phyloP scores from a whole-genome alignment of 2,113 vertebrate genomes.

The Sphyrna mokarran region DNA sequence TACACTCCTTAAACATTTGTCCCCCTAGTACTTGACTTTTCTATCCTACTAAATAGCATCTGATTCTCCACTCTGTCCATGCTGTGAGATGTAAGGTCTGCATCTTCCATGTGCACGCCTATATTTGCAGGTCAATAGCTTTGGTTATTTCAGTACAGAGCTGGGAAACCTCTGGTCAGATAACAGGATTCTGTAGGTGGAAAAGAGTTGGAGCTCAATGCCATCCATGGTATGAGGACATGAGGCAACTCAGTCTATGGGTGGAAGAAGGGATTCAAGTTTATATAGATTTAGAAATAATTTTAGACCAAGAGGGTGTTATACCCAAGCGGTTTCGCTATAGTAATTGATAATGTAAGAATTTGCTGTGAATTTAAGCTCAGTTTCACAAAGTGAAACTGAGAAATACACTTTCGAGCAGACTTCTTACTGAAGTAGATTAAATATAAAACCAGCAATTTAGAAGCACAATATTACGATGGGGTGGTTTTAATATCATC shows the following conservation, averaged over 20 bases:
- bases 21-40: too few species aligned
- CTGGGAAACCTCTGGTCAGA: too few species aligned
- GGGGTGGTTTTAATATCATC: not conserved
- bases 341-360: not conserved
- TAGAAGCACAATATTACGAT: not conserved
- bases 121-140: too few species aligned
- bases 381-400: not conserved
- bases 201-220: not conserved
- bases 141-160: too few species aligned
- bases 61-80: too few species aligned
- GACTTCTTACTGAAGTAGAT: not conserved
- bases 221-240: not conserved
- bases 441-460: not conserved
- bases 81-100: too few species aligned
- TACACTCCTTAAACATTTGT: too few species aligned
- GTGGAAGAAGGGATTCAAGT: not conserved
- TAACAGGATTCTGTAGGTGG: not conserved
- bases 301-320: not conserved
- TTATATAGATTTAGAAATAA: not conserved
- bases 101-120: too few species aligned
- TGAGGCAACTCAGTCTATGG: not conserved
- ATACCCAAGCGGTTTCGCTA: not conserved
- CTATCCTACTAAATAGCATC: too few species aligned
- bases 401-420: not conserved
- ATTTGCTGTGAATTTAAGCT: not conserved